A percentile compares a stretch with the other conserved stretches of the same genome.
phyloP scores from a whole-genome alignment of 2,888 invertebrate genomes.

The Busseola fusca region DNA sequence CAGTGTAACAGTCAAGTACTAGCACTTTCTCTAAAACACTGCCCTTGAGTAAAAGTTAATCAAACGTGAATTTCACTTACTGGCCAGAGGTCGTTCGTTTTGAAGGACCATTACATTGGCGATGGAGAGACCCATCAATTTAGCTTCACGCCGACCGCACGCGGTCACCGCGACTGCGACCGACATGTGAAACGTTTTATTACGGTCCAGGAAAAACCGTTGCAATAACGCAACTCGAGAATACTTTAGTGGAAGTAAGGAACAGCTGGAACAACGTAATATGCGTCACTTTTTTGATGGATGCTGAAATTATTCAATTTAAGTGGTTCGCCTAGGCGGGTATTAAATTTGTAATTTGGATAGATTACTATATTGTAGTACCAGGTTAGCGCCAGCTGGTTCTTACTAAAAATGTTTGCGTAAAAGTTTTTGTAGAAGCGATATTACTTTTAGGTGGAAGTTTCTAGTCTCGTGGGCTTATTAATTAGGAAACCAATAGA shows the following conservation, averaged over 20 bases:
- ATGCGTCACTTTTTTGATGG: constrained; percentile 63
- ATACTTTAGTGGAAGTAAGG: constrained; percentile 68
- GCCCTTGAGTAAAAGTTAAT: constrained; percentile 83
- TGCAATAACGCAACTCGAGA: constrained; percentile 79
- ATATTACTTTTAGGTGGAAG: background rate
- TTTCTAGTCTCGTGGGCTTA: constrained; percentile 9
- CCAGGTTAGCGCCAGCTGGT: too few species aligned
- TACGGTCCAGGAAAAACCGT: constrained; percentile 74
- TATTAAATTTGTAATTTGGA: constrained; percentile 58
- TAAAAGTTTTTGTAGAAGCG: background rate
- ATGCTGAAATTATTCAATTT: constrained; percentile 65
- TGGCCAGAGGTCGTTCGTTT: constrained; percentile 84
- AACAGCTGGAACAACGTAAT: constrained; percentile 63
- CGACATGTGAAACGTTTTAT: constrained; percentile 83
- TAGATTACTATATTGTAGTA: constrained; percentile 27
- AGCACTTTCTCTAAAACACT: constrained; percentile 71
- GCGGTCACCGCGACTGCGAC: constrained; percentile 78
- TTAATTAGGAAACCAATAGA: constrained; percentile 22
- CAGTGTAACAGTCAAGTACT: constrained; percentile 53
- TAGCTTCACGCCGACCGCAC: constrained; percentile 86
- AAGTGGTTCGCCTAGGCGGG: constrained; percentile 51
- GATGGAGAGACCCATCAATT: constrained; percentile 88
- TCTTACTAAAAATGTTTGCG: background rate
- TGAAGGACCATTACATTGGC: constrained; percentile 87
- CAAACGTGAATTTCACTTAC: constrained; percentile 87